Percentiles rank a stretch among this genome's conserved stretches.
phyloP scores from a whole-genome alignment of 1,140 invertebrate species.

The Heliconius eleuchia region DNA sequence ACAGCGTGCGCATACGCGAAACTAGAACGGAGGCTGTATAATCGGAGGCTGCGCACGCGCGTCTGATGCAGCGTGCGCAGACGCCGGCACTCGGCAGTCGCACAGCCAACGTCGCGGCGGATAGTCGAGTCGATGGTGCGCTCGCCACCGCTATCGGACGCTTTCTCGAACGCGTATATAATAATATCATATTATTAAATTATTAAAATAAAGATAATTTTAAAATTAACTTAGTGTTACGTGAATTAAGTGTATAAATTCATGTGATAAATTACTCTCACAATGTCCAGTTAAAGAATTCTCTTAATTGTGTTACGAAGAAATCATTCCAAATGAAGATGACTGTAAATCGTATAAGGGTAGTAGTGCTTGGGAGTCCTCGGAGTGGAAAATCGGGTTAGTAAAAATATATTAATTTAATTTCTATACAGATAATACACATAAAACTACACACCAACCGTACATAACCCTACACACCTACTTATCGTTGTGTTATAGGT shows the following conservation, averaged over 20 bases:
- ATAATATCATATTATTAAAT: conserved; percentile 29
- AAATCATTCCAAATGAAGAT: conserved; percentile 78
- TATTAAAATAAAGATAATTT: conserved; percentile 28
- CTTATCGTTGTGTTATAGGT: too few relatives aligned
- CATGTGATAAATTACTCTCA: conserved; percentile 44
- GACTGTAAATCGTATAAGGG: conserved; percentile 85
- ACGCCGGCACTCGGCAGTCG: conserved; percentile 58
- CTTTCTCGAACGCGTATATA: conserved; percentile 70
- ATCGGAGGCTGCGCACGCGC: conserved; percentile 63
- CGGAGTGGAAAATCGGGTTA: conserved; percentile 87
- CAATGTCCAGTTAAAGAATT: conserved; percentile 55
- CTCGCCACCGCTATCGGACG: conserved; percentile 44
- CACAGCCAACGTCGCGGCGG: conserved; percentile 62
- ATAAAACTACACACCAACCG: too few relatives aligned
- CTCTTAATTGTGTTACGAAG: conserved; percentile 52
- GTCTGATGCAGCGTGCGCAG: conserved; percentile 51
- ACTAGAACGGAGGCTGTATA: conserved; percentile 60
- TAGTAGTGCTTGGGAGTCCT: conserved; percentile 86
- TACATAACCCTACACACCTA: too few relatives aligned
- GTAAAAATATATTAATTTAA: conserved; percentile 43
- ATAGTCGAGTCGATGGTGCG: conserved; percentile 48
- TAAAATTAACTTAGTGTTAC: conserved; percentile 40
- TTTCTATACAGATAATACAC: background rate
- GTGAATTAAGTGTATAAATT: conserved; percentile 56
- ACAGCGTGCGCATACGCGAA: conserved; percentile 53